phyloP scores from a whole-genome alignment of 2,797 vertebrate genomes.

The Pyrrhura leucotis region DNA sequence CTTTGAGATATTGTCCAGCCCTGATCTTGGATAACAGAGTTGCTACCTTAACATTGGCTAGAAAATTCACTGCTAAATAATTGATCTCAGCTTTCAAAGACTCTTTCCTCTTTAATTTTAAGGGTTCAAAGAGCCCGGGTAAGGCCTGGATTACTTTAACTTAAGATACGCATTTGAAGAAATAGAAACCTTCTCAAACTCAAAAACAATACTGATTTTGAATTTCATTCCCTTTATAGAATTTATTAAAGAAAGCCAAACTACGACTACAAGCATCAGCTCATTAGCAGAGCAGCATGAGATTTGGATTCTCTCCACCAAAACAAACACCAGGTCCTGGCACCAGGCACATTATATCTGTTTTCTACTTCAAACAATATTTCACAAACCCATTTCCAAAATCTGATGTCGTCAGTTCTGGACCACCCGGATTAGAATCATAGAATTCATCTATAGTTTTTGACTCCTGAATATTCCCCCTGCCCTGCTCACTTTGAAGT shows the following conservation, averaged over 20 bases:
- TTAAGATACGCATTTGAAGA: not conserved
- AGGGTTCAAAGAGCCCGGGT: not conserved
- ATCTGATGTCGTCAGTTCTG: fast-evolving
- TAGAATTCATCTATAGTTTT: not conserved
- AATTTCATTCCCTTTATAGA: not conserved
- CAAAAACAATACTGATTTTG: not conserved
- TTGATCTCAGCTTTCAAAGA: not conserved
- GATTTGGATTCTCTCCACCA: not conserved
- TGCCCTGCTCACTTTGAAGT: not conserved
- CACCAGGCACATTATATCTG: not conserved
- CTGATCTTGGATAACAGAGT: not conserved
- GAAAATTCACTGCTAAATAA: not conserved
- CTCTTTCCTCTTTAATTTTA: not conserved
- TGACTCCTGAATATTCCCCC: not conserved
- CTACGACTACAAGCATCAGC: not conserved
- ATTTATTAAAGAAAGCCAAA: not conserved
- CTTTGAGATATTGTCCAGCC: not conserved
- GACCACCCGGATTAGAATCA: not conserved
- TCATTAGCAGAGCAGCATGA: not conserved
- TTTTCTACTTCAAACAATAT: not conserved
- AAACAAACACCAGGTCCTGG: not conserved
- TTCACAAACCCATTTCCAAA: not conserved
- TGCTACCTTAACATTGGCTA: not conserved
- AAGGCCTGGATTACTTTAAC: not conserved
- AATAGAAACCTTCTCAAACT: not conserved